phyloP scores from a whole-genome alignment of 2,888 invertebrate genomes.

The Ochropleura leucogaster region DNA sequence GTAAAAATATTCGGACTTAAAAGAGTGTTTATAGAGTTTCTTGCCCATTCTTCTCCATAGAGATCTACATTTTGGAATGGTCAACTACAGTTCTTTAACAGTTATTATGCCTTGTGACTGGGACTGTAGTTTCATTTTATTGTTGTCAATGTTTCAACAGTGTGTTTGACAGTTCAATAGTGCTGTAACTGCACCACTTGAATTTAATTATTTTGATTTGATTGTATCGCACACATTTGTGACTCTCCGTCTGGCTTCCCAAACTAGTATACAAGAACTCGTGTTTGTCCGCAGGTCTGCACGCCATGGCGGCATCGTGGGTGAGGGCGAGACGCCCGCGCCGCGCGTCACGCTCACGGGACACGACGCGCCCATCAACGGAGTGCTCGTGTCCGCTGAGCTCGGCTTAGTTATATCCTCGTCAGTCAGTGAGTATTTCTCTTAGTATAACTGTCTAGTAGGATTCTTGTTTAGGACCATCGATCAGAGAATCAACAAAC shows the following conservation, averaged over 20 bases:
- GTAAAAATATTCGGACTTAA: too few species aligned
- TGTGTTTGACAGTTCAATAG: too few species aligned
- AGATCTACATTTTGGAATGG: too few species aligned
- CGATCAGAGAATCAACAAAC: not conserved
- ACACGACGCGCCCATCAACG: constrained; percentile 98
- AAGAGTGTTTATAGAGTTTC: too few species aligned
- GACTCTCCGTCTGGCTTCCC: not conserved
- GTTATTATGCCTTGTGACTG: too few species aligned
- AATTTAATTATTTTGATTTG: too few species aligned
- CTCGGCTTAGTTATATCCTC: constrained; percentile 99
- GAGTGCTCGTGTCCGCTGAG: constrained; percentile 99
- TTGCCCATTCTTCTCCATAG: too few species aligned
- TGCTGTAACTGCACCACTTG: too few species aligned
- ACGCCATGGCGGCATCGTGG: constrained; percentile 98
- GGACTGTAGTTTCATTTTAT: too few species aligned
- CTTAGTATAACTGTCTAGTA: not conserved
- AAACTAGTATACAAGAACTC: not conserved
- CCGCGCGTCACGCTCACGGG: constrained; percentile 99
- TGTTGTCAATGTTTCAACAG: too few species aligned
- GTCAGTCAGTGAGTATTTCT: constrained; percentile 89
- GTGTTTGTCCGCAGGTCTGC: constrained; percentile 88
- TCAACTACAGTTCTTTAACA: too few species aligned
- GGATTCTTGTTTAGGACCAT: too few species aligned
- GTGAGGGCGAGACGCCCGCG: constrained; percentile 98
- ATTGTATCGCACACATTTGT: not conserved